A percentile compares a stretch with the other conserved stretches of the same genome.
Evolutionary conservation across 1,140 invertebrate genomes (phyloP).

Genomic region (Lordiphosa collinella): DNA sequence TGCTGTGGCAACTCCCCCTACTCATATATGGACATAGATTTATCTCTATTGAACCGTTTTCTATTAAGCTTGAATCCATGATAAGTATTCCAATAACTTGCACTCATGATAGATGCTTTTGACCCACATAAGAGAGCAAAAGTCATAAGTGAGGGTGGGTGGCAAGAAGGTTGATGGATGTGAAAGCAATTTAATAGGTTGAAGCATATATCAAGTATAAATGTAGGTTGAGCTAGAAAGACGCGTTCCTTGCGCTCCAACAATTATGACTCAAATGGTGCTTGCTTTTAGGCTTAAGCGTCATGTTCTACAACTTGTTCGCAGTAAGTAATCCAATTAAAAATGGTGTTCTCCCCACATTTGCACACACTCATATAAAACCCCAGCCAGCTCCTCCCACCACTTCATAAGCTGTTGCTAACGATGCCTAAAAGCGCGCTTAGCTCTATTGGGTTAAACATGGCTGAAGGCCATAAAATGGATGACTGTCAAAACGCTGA

Average conservation of each 20-base stretch:
- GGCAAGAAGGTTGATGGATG: not conserved
- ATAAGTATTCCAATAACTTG: constrained; percentile 33
- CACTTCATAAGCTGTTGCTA: constrained; percentile 14
- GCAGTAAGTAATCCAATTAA: constrained; percentile 58
- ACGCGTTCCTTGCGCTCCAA: not conserved
- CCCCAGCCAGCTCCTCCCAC: not conserved
- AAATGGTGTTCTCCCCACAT: constrained; percentile 34
- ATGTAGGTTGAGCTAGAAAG: not conserved
- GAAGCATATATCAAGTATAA: not conserved
- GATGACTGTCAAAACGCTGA: constrained; percentile 34
- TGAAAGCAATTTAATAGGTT: not conserved
- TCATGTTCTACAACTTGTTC: constrained; percentile 36
- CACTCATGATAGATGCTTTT: constrained; percentile 32
- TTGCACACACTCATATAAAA: not conserved
- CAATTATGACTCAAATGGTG: constrained; percentile 16
- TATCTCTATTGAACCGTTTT: constrained; percentile 2
- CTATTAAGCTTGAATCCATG: constrained; percentile 9
- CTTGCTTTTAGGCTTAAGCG: constrained; percentile 13
- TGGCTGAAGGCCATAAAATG: constrained; percentile 34
- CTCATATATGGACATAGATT: constrained; percentile 2
- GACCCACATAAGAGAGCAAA: constrained; percentile 36
- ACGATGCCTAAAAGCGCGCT: constrained; percentile 29
- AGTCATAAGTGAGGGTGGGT: constrained; percentile 31
- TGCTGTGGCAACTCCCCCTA: not conserved
- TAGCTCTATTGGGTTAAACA: constrained; percentile 38